Conservation (phyloP, 2,113 vertebrate species). For the Columba livia region DNA sequence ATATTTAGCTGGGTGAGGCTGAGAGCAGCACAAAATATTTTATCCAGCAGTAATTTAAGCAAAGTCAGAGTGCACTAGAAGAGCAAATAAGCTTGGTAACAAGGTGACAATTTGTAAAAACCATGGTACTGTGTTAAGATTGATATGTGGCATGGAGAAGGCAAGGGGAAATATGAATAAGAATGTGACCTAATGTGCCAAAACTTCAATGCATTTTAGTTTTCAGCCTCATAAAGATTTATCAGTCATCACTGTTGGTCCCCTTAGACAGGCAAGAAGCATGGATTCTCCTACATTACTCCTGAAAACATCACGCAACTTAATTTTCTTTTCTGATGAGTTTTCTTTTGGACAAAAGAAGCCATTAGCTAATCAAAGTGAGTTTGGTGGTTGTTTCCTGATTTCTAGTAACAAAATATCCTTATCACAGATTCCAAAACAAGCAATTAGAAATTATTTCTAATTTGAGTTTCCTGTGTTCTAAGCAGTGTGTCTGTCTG, state of each 20-base stretch:
- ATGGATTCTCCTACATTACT: background rate
- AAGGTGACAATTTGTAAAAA: background rate
- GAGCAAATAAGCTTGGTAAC: background rate
- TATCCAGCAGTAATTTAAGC: background rate
- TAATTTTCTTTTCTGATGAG: background rate
- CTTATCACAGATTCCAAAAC: background rate
- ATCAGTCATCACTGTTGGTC: background rate
- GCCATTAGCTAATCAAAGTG: background rate
- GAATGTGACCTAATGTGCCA: background rate
- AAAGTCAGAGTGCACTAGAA: background rate
- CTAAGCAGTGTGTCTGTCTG: background rate
- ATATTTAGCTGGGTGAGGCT: background rate
- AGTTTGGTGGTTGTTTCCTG: background rate
- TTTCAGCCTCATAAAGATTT: background rate
- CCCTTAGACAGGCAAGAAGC: background rate
- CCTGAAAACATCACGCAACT: background rate
- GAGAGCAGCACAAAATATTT: background rate
- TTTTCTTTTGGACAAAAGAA: background rate
- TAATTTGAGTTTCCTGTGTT: background rate
- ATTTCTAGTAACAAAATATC: background rate
- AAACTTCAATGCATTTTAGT: background rate
- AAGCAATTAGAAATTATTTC: background rate
- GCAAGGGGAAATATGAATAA: background rate
- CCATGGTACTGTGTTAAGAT: background rate
- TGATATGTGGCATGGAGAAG: background rate